These are phyloP conservation scores for Orchesella flavescens DNA, from an alignment of 2,888 invertebrate genomes.

Conservation along the genomic window DNA sequence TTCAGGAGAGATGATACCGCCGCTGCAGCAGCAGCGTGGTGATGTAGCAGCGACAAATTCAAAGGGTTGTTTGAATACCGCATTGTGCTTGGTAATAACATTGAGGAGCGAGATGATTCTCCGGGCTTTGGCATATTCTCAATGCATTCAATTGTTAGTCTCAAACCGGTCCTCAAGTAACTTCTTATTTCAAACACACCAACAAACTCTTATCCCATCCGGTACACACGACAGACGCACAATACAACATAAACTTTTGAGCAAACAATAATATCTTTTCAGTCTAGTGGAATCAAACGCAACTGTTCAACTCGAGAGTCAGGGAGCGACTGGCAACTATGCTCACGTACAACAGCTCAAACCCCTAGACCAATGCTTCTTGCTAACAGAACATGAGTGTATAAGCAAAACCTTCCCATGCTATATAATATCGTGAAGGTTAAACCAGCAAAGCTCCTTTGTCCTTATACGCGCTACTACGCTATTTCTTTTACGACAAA, in stretches of 20 bases:
- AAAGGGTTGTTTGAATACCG: neutral
- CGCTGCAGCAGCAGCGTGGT: conserved; percentile 50
- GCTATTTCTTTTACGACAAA: no score
- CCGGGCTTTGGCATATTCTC: conserved; percentile 39
- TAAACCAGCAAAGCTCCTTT: no score
- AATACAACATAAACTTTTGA: no score
- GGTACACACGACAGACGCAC: neutral
- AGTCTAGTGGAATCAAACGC: no score
- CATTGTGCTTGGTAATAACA: neutral
- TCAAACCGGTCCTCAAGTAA: conserved; percentile 3
- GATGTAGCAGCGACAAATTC: conserved; percentile 43
- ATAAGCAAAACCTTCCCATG: no score
- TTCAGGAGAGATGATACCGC: conserved; percentile 17
- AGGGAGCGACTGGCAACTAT: neutral
- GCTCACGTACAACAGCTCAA: neutral
- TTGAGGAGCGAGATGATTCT: neutral
- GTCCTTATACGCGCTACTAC: no score
- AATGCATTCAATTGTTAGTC: neutral
- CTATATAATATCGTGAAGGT: no score
- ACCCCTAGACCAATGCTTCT: no score
- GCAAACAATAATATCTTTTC: no score
- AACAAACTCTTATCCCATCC: neutral
- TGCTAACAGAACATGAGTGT: no score
- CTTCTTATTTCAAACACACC: conserved; percentile 5
- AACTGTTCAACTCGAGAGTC: neutral